Evolutionary conservation across 1,140 invertebrate genomes (phyloP).

Genomic region (Bombus affinis): DNA sequence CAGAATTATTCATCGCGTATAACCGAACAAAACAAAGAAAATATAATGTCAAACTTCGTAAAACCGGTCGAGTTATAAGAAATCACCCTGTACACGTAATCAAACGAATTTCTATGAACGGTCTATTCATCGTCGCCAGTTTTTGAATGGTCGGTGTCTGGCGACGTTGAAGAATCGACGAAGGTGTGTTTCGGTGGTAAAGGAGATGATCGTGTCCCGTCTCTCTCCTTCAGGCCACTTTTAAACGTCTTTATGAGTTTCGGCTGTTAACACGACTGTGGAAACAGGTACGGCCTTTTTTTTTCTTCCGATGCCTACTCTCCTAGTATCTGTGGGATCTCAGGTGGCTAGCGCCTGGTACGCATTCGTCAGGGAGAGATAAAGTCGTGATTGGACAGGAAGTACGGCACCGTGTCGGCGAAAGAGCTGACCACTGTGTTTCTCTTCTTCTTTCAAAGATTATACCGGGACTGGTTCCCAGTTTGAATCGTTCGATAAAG

Average conservation of each 20-base stretch:
- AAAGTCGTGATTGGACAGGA: constrained; percentile 56
- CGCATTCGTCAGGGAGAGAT: constrained; percentile 57
- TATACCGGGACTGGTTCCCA: constrained; percentile 18
- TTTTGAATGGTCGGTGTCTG: constrained; percentile 38
- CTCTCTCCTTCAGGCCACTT: constrained; percentile 68
- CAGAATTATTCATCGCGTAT: neutral
- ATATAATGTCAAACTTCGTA: neutral
- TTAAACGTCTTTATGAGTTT: constrained; percentile 80
- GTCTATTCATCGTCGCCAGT: constrained; percentile 39
- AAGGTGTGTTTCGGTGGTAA: neutral
- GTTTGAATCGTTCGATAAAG: constrained; percentile 27
- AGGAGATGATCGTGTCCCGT: neutral
- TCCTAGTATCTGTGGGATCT: constrained; percentile 63
- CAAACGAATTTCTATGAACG: constrained; percentile 29
- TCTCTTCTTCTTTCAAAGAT: neutral
- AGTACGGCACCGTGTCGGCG: constrained; percentile 35
- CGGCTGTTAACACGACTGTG: constrained; percentile 76
- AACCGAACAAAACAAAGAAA: neutral
- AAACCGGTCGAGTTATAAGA: constrained; percentile 7
- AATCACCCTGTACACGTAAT: neutral
- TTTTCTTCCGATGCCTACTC: constrained; percentile 34
- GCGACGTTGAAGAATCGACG: constrained; percentile 32
- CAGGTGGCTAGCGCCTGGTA: constrained; percentile 52
- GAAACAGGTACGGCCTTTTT: constrained; percentile 52
- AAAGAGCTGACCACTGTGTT: constrained; percentile 4